Conservation (phyloP, 2,888 invertebrate genomes). For the Caenorhabditis plicata region DNA sequence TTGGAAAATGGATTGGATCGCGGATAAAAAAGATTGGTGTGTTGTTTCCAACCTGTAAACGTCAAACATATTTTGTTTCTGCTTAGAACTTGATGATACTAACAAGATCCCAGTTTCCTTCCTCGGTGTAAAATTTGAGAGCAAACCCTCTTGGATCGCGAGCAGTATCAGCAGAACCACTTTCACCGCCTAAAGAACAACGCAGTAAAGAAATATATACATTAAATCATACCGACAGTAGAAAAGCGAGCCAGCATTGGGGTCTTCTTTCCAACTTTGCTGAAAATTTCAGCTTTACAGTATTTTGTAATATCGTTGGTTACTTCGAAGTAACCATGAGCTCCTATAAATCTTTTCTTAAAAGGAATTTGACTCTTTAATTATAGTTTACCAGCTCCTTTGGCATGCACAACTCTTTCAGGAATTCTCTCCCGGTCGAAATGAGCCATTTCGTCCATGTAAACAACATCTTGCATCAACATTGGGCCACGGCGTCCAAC, state of each 20-base stretch:
- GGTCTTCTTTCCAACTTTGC: constrained; percentile 69
- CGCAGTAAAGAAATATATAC: background rate
- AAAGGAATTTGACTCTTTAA: background rate
- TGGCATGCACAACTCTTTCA: constrained; percentile 66
- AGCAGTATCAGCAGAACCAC: constrained; percentile 70
- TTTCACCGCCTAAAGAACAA: constrained; percentile 65
- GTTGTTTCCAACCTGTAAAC: constrained; percentile 67
- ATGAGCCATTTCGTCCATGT: constrained; percentile 72
- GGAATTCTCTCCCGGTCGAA: constrained; percentile 91
- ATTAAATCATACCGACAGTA: constrained; percentile 66
- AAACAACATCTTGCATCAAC: constrained; percentile 76
- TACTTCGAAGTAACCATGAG: constrained; percentile 70
- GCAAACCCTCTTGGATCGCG: constrained; percentile 70
- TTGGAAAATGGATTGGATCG: constrained; percentile 76
- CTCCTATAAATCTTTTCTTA: constrained; percentile 47
- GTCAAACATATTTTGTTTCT: background rate
- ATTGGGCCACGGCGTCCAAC: constrained; percentile 82
- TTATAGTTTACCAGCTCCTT: constrained; percentile 31
- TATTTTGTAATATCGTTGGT: constrained; percentile 69
- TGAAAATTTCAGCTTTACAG: constrained; percentile 68
- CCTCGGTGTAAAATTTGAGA: constrained; percentile 70
- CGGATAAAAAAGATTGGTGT: constrained; percentile 71
- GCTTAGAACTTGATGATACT: constrained; percentile 3
- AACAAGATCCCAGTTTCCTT: constrained; percentile 70
- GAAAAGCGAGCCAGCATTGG: constrained; percentile 69